A percentile compares a stretch with the other conserved stretches of the same genome.
Conservation (phyloP, 30 jellyfish, hydroid and myxozoan genomes). For the Turritopsis rubra region DNA sequence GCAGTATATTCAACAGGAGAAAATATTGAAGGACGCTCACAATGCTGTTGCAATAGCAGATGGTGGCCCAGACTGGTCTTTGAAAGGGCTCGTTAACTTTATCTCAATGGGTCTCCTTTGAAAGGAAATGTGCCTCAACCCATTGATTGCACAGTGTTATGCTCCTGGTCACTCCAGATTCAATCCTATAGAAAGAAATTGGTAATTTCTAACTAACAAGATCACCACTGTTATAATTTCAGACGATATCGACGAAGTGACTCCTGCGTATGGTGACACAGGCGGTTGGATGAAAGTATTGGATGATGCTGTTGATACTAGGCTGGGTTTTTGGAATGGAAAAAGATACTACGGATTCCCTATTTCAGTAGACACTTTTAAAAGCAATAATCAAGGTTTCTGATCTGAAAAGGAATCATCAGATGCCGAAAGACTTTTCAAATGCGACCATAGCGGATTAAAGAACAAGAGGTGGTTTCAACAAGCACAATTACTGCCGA, state of each 20-base stretch:
- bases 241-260: not conserved
- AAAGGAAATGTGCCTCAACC: not conserved
- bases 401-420: no score
- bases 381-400: slow-evolving; percentile 7
- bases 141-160: slow-evolving; percentile 4
- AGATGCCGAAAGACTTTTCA: no score
- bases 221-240: not conserved
- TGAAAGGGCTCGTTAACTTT: slow-evolving; percentile 3
- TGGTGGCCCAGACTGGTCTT: slow-evolving; percentile 16
- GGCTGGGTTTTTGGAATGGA: not conserved
- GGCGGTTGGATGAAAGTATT: not conserved
- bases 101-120: slow-evolving; percentile 9
- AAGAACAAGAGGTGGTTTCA: no score
- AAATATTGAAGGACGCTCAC: no score
- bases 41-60: slow-evolving; percentile 11
- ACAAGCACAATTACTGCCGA: no score
- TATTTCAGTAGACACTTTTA: not conserved
- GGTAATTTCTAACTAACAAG: slow-evolving; percentile 14
- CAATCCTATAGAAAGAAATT: not conserved
- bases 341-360: not conserved
- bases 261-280: not conserved
- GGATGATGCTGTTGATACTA: not conserved
- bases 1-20: no score
- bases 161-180: slow-evolving; percentile 13
- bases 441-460: no score